These are phyloP conservation scores for Probosciger aterrimus DNA, from an alignment of 2,113 vertebrate species.

Conservation along the genomic window DNA sequence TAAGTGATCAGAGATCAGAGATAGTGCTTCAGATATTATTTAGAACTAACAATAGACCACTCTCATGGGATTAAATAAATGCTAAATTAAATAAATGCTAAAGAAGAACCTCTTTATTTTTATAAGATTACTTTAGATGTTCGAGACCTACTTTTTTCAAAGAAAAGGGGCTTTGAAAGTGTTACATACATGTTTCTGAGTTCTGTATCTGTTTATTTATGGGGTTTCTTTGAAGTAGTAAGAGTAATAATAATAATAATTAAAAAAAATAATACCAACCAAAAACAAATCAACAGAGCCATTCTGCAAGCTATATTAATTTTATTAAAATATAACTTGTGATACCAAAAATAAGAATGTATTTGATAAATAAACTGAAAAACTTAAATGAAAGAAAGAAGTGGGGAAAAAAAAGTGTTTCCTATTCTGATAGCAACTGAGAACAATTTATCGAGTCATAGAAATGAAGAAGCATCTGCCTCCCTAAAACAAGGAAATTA, in stretches of 20 bases:
- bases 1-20: not conserved
- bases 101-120: not conserved
- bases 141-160: not conserved
- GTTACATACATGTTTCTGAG: not conserved
- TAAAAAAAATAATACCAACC: not conserved
- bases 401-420: accelerated
- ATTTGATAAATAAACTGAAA: not conserved
- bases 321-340: not conserved
- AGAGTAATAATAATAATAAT: not conserved
- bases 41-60: not conserved
- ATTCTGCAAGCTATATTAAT: not conserved
- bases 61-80: not conserved
- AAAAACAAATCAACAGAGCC: not conserved
- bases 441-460: not conserved
- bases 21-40: not conserved
- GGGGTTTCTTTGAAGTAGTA: not conserved
- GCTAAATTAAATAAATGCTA: not conserved
- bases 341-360: not conserved
- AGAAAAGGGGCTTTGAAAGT: accelerated
- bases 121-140: not conserved
- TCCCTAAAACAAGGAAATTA: not conserved
- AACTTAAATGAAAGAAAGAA: not conserved
- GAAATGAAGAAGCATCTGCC: not conserved
- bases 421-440: not conserved
- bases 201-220: not conserved